Base-by-base conservation (phyloP, 1,140 invertebrate species). In the Phthorimaea operculella region DNA sequence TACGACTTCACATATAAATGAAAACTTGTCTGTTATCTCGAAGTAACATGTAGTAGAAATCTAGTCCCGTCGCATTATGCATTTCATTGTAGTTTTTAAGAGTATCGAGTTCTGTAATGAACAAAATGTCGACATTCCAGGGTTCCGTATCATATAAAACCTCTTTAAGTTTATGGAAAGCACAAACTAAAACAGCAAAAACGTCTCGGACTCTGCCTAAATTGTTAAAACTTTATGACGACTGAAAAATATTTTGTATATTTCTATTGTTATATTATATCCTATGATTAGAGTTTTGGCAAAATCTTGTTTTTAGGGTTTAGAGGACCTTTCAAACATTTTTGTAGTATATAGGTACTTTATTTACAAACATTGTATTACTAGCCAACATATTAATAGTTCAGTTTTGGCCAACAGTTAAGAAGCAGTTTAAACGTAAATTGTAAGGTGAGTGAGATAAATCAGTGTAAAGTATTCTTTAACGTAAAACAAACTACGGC, bases 11-110 rank as follows among this genome's bases (percentile, higher is more conserved):
- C n/a, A 12, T 10, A 39, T n/a, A 12, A 39, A 39, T 9, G 10
- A 39, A 39, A 39, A 39, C n/a, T 10, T 34, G 21, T 51, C 51
- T 64, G 49, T 65, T 67, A 67, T 63, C 66, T 67, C 70, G 50
- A 66, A 67, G 70, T 71, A 70, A 70, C 70, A 63, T 77, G 74
- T 75, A 72, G 66, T 59, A 62, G 65, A 67, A 59, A 64, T 56
- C 80, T 83, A 83, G 80, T 81, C 80, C 76, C 80, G 78, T 67
- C 78, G 80, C 72, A 74, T 56, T 17, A 57, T 63, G 78, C 80
- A 81, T 83, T 83, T 83, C 70, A 76, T 74, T 54, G 28, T 83
- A 79, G 80, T 55, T 70, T 34, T 53, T 79, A 80, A 77, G 77
- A 63, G 63, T 65, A 76, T 63, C 61, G 64, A 64, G 54, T 64